phyloP scores from a whole-genome alignment of 1,140 invertebrate species.

The Drosophila micromelanica region DNA sequence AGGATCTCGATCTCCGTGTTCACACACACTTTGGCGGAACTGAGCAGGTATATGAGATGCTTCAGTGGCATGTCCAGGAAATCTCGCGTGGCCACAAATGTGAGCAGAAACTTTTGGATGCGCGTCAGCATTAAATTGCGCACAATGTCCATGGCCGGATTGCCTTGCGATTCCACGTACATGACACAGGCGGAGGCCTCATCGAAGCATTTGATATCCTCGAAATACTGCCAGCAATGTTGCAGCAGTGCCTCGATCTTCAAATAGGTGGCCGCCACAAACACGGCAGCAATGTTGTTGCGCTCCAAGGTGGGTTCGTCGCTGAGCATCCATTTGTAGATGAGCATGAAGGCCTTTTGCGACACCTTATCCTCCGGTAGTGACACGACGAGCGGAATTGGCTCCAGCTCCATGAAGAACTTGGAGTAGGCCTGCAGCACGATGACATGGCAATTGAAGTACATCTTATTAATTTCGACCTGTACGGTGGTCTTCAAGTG shows the following conservation, averaged over 20 bases:
- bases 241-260: slow-evolving; percentile 89
- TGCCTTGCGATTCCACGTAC: slow-evolving; percentile 87
- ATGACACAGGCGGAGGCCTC: slow-evolving; percentile 88
- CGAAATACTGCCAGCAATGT: slow-evolving; percentile 90
- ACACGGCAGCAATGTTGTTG: slow-evolving; percentile 89
- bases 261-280: slow-evolving; percentile 88
- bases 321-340: slow-evolving; percentile 92
- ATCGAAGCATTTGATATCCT: slow-evolving; percentile 86
- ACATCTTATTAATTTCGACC: slow-evolving; percentile 66
- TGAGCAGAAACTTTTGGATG: slow-evolving; percentile 90
- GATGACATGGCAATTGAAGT: slow-evolving; percentile 73
- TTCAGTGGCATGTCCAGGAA: slow-evolving; percentile 88
- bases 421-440: slow-evolving; percentile 74
- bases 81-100: slow-evolving; percentile 89
- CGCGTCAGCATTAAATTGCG: slow-evolving; percentile 89
- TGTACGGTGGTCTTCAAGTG: slow-evolving; percentile 68
- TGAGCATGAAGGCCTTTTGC: slow-evolving; percentile 87
- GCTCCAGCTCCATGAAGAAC: slow-evolving; percentile 58
- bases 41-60: slow-evolving; percentile 87
- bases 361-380: slow-evolving; percentile 83
- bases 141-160: slow-evolving; percentile 66
- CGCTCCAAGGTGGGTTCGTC: slow-evolving; percentile 87
- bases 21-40: slow-evolving; percentile 89
- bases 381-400: slow-evolving; percentile 34
- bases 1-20: slow-evolving; percentile 83